Base-by-base conservation (phyloP, 2,888 invertebrate genomes). In the Stenotaenia linearis region DNA sequence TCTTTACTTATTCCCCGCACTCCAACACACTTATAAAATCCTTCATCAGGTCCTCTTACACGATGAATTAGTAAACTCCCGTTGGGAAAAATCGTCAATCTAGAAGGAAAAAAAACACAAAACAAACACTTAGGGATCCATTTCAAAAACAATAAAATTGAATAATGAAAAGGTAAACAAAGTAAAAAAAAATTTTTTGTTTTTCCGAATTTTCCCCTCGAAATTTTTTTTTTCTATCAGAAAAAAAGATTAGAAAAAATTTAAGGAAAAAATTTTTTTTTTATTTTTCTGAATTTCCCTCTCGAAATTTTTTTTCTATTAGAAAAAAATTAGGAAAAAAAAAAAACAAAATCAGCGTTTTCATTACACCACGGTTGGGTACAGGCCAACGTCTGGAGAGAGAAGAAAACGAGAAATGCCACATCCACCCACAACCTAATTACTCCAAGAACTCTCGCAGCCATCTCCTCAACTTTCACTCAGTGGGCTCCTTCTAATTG, bases 21-120 rank as follows among this genome's bases (percentile, higher is more conserved):
- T 12, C 91, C 92, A 75, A 90, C 90, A 84, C 92, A 92, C 79
- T 89, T 89, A 85, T 92, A 92, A 81, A 89, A 87, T 6, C 92
- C 92, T 85, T 90, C 89, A 84, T 92, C 91, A 12, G 87, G 86
- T 80, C 88, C 87, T 61, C 88, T 86, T 7, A 90, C 90, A 37
- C 88, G 85, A 76, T 88, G 87, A 75, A 92, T 89, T 81, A 89
- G 86, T 80, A 92, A 86, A 0, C 91, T 90, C 35, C 91, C 91
- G 85, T 92, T 92, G 23, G 89, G 87, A 83, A 88, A 88, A 32
- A 91, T 86, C 6, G 87, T 87, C 80, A 88, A 85, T 83, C 90
- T 91, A 84, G 12, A n/a, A n/a, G n/a, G n/a, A n/a, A n/a, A n/a
- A n/a, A n/a, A n/a, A n/a, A n/a, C n/a, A n/a, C n/a, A n/a, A n/a